Evolutionary conservation across 1,140 invertebrate species (phyloP), one percentile per base, ranked within the genome.

Genomic region (Helicoverpa armigera): DNA sequence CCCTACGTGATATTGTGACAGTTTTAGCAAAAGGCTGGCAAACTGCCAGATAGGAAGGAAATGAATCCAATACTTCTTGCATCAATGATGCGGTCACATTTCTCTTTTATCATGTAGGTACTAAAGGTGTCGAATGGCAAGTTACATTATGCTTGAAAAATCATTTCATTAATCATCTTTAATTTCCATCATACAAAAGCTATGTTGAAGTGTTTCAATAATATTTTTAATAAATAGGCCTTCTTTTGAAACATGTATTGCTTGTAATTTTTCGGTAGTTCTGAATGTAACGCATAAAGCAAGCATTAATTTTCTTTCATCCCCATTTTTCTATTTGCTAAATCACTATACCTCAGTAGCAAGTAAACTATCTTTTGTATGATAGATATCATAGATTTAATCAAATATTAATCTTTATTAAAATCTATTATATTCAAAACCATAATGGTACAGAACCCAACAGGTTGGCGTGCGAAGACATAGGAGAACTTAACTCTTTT

Each of bases 1-100:
- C 23, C 13, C 3, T 18, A 43, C 3, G 13, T 54, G 29, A 29
- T 23, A 70, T 29, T 70, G 67, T 70, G 67, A 70, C 14, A 31
- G 18, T 53, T 70, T 70, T 70, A 53, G 23, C 50, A 70, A 70
- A 70, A 51, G 12, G 50, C 23, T 70, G 67, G 67, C 67, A 54
- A n/a, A 14, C 13, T 23, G 50, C 67, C 67, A 54, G 50, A n/a
- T n/a, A n/a, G n/a, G n/a, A n/a, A n/a, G n/a, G n/a, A n/a, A n/a
- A n/a, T n/a, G n/a, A n/a, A n/a, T 0, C 16, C 29, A 53, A 10
- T 29, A 50, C 67, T 12, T 70, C 67, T 53, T 51, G 67, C 51
- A 48, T 70, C 4, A 23, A 13, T 29, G 23, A 70, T 54, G 43
- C n/a, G n/a, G 14, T 31, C 53, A 31, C 5, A 29, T 70, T 54